Evolutionary conservation across 2,888 invertebrate genomes (phyloP), one percentile per base, ranked within the genome.

Genomic region (Mylabris sibirica): DNA sequence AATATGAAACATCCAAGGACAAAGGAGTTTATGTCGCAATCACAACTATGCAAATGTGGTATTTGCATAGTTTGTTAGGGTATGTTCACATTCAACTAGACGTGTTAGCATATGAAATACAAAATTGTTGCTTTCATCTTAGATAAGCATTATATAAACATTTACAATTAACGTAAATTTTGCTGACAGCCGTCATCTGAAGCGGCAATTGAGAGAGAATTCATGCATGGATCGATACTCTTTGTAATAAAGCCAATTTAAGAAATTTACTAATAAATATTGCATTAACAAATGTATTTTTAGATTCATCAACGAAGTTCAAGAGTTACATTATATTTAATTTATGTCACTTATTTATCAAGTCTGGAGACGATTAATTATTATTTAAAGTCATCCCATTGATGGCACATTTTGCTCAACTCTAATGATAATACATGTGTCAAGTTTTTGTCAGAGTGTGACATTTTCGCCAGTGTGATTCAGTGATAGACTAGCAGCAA

Each of bases 361-460:
- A n/a, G n/a, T n/a, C 30, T 24, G 69, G 60, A 75, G 73, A 68
- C 71, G 72, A 76, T 78, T 78, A 77, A 76, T 77, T 77, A 77
- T 78, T 76, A 74, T 74, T 71, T 72, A 72, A 70, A 75, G 71
- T 74, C 76, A 74, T 74, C 71, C 74, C 75, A 75, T 76, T 76
- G 77, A 76, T 69, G 74, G 73, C 75, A 64, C 59, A 65, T 66
- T 72, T 20, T 72, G 66, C 68, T 74, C 71, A 66, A 68, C 69
- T 72, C 11, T 74, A 73, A 73, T 71, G 71, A 68, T 74, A 11
- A 65, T 72, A 74, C 73, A 71, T 72, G 72, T 67, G 74, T 73
- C 72, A 74, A 72, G 72, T 76, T 76, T 76, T 76, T 76, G 76
- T 65, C 62, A 44, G 8, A 71, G 66, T 68, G 70, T 49, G 49